Base-by-base conservation (phyloP, 2,888 invertebrate genomes). In the Lamellibrachia satsuma region DNA sequence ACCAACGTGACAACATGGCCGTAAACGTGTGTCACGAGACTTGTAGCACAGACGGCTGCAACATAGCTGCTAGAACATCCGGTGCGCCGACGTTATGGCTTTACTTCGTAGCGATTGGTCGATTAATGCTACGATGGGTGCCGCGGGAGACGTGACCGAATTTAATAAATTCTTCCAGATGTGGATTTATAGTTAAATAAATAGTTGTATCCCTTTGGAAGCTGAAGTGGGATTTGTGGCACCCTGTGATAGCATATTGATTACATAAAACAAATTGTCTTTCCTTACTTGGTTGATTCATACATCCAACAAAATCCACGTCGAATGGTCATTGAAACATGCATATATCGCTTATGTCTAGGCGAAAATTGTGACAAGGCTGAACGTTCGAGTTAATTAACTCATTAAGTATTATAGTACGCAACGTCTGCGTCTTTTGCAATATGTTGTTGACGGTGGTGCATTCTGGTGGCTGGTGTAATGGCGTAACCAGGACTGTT, bases 21-120 rank as follows among this genome's bases (percentile, higher is more conserved):
- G 75, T 75, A n/a, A 75, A 75, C 6, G 75, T 75, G 75, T 75
- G 75, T 75, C 75, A 75, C 75, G 75, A 75, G 75, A 75, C 75
- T 11, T 75, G 75, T 15, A n/a, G n/a, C 22, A 75, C 75, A 22
- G n/a, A 75, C n/a, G 75, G 75, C 75, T 75, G 75, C 75, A 75
- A 75, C 75, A 75, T 15, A 75, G 75, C 75, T 11, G 15, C 75
- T 22, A 15, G n/a, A 22, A 75, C 75, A 6, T 75, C 75, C 75
- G 22, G 75, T 22, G 22, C 75, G n/a, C 75, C 75, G 75, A 75
- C 75, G 75, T 75, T 75, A 75, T 75, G 75, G 75, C 75, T 75
- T 75, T 75, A 75, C 75, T 15, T 75, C 6, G 75, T n/a, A 75
- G 22, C 75, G 75, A 75, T 75, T 75, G 75, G 75, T 75, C 22